Evolutionary conservation across 2,113 vertebrate species (phyloP).

Genomic region (Meleagris gallopavo): DNA sequence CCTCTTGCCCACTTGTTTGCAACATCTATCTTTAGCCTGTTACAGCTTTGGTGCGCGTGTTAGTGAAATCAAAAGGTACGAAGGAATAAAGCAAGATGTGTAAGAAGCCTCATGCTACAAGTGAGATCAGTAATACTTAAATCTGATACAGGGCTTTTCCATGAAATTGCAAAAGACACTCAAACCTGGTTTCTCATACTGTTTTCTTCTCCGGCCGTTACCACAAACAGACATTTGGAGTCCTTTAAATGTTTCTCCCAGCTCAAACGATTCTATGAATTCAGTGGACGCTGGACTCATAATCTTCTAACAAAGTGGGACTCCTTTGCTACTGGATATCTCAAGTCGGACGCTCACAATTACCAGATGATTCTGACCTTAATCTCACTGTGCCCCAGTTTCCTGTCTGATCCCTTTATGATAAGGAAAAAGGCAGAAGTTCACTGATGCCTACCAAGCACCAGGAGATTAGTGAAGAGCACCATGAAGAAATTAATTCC

Average conservation of each 20-base stretch:
- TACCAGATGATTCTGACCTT: constrained; percentile 19
- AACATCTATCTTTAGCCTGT: background rate
- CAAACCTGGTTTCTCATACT: background rate
- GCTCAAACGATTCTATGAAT: too few species aligned
- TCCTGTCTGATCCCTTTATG: background rate
- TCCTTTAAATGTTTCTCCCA: background rate
- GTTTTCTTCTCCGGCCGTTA: accelerated
- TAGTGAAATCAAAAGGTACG: background rate
- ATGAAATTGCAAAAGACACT: background rate
- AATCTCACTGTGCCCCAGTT: constrained; percentile 30
- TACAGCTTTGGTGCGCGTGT: accelerated
- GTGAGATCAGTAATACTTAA: background rate
- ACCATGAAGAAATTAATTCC: background rate
- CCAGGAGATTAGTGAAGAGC: constrained; percentile 26
- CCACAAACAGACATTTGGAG: background rate
- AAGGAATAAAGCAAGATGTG: background rate
- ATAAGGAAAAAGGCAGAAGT: background rate
- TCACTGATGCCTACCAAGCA: background rate
- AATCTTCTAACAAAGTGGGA: background rate
- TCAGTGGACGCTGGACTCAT: background rate
- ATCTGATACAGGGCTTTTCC: background rate
- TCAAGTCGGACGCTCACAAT: background rate
- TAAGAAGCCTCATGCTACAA: background rate
- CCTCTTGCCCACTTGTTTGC: background rate
- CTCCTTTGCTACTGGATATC: background rate